A percentile compares a stretch with the other conserved stretches of the same genome.
These are phyloP conservation scores for Cheilosia pagana DNA, from an alignment of 2,888 invertebrate genomes.

Conservation along the genomic window DNA sequence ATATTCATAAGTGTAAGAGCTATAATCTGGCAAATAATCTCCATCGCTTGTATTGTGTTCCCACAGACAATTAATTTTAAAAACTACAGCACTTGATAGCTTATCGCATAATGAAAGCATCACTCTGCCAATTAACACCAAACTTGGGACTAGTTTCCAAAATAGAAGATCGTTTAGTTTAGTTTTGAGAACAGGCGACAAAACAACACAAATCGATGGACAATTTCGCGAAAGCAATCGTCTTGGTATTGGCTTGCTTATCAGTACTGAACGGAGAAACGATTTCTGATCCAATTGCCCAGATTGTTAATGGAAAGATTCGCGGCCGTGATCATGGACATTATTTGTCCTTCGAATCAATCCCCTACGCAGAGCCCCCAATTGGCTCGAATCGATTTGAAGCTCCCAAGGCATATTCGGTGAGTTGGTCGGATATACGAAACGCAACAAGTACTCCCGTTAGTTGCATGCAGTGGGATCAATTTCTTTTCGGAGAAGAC, in stretches of 20 bases:
- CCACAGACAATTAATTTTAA: too few species aligned
- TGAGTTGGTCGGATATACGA: constrained; percentile 77
- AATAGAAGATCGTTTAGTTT: too few species aligned
- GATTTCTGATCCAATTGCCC: constrained; percentile 71
- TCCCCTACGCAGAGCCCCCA: constrained; percentile 88
- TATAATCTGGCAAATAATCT: too few species aligned
- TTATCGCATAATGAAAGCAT: too few species aligned
- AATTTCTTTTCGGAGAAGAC: constrained; percentile 80
- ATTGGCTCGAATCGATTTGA: constrained; percentile 87
- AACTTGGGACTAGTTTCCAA: too few species aligned
- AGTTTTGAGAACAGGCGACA: too few species aligned
- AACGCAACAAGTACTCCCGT: constrained; percentile 86
- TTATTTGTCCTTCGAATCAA: constrained; percentile 86
- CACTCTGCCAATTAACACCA: too few species aligned
- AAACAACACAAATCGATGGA: not conserved
- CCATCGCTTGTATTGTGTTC: too few species aligned
- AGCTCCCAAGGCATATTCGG: constrained; percentile 78
- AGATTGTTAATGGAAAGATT: constrained; percentile 78
- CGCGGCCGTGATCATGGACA: constrained; percentile 78
- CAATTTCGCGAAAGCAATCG: not conserved
- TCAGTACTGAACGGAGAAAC: not conserved
- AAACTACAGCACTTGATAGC: too few species aligned
- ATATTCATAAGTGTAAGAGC: too few species aligned
- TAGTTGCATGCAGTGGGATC: constrained; percentile 87
- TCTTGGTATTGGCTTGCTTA: not conserved